phyloP scores from a whole-genome alignment of 2,113 vertebrate genomes.

The Cisticola juncidis region DNA sequence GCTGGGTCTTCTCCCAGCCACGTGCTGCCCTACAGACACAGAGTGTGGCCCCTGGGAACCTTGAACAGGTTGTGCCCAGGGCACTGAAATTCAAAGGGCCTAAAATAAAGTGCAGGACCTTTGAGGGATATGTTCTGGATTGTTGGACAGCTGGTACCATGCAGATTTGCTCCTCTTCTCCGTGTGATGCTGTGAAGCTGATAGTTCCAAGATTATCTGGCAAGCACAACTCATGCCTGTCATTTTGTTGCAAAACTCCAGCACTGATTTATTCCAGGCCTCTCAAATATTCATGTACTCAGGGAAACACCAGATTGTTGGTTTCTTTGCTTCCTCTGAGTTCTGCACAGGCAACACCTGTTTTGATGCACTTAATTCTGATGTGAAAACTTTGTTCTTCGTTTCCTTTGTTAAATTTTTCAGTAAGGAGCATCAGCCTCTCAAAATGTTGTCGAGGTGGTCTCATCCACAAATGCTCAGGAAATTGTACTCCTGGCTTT shows the following conservation, averaged over 20 bases:
- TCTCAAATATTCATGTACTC: background rate
- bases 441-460: background rate
- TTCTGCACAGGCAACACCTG: background rate
- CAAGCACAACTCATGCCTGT: background rate
- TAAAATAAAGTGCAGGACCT: background rate
- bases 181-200: background rate
- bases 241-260: background rate
- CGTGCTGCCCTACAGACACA: rapidly evolving
- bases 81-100: background rate
- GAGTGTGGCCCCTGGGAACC: rapidly evolving
- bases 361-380: background rate
- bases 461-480: background rate
- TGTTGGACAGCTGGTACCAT: background rate
- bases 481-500: background rate
- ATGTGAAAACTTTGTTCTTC: background rate
- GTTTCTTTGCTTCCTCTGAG: background rate
- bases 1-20: background rate
- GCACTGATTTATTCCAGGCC: background rate
- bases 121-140: too few species aligned
- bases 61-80: background rate
- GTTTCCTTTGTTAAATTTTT: background rate
- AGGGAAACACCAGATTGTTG: background rate
- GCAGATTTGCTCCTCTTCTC: background rate
- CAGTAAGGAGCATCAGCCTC: background rate
- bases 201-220: background rate